A percentile compares a stretch with the other conserved stretches of the same genome.
These are phyloP conservation scores for Coelopa frigida DNA, from an alignment of 1,140 invertebrate species.

Conservation along the genomic window DNA sequence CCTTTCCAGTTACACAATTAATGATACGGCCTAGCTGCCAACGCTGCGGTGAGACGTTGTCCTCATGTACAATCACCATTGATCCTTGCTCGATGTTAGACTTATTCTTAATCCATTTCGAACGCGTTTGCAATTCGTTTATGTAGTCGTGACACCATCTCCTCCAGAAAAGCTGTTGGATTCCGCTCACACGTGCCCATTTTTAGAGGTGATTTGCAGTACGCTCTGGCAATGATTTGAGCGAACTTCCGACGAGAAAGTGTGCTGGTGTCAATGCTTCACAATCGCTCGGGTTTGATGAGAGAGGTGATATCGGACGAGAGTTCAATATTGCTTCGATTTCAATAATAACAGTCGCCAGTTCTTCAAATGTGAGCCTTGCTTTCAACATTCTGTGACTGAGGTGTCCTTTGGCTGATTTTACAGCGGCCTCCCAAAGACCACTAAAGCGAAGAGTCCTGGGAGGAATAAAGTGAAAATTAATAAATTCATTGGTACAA, in stretches of 20 bases:
- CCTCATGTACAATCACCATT: constrained; percentile 34
- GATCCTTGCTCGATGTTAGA: constrained; percentile 20
- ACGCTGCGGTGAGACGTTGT: constrained; percentile 29
- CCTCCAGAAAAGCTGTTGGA: constrained; percentile 24
- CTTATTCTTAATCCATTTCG: constrained; percentile 26
- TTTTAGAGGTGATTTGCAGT: not conserved
- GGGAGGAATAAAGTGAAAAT: constrained; percentile 25
- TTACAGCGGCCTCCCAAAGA: constrained; percentile 19
- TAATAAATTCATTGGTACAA: constrained; percentile 14
- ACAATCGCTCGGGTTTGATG: constrained; percentile 16
- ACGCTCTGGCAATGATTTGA: constrained; percentile 6
- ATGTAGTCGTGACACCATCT: constrained; percentile 28
- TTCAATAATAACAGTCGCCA: constrained; percentile 6
- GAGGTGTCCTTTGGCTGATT: constrained; percentile 8
- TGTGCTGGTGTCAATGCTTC: constrained; percentile 27
- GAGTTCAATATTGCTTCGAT: constrained; percentile 27
- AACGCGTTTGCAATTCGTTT: constrained; percentile 21
- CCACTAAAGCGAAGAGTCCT: constrained; percentile 30
- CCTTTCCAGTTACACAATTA: constrained; percentile 33
- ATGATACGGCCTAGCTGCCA: constrained; percentile 40
- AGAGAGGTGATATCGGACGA: constrained; percentile 11
- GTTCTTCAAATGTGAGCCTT: constrained; percentile 10
- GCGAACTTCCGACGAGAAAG: constrained; percentile 21
- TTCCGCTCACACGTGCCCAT: constrained; percentile 1
- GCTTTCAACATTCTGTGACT: no score